phyloP scores from a whole-genome alignment of 2,888 invertebrate species.

The Melanchra persicariae region DNA sequence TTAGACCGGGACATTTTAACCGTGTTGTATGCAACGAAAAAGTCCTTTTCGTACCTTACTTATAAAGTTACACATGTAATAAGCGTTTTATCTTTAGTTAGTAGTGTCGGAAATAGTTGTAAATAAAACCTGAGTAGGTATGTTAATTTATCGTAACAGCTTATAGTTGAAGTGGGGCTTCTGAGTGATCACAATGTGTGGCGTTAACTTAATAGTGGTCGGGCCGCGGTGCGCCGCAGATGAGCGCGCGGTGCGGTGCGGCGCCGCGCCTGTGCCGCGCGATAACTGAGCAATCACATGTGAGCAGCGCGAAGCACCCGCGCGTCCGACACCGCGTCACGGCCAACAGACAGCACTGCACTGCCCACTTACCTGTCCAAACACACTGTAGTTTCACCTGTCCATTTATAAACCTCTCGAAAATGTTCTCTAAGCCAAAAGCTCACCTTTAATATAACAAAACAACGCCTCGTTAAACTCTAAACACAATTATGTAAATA shows the following conservation, averaged over 20 bases:
- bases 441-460: not conserved
- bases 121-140: not conserved
- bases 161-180: not conserved
- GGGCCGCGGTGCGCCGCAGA: conserved; percentile 10
- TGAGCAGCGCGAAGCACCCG: not conserved
- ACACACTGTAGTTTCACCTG: not conserved
- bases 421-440: not conserved
- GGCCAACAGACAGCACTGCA: not conserved
- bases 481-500: conserved; percentile 27
- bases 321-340: not conserved
- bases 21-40: not conserved
- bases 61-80: no score
- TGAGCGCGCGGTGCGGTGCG: conserved; percentile 14
- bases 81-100: no score
- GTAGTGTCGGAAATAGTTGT: not conserved
- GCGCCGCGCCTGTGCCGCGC: conserved; percentile 21
- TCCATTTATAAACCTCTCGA: no score
- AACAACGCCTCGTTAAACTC: conserved; percentile 6
- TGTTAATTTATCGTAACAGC: not conserved
- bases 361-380: not conserved
- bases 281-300: conserved; percentile 30
- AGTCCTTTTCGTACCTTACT: not conserved
- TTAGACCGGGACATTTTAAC: not conserved
- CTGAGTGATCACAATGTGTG: not conserved
- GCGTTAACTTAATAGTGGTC: conserved; percentile 7